These are phyloP conservation scores for Xestia ashworthii DNA, from an alignment of 2,888 invertebrate genomes.

Conservation along the genomic window DNA sequence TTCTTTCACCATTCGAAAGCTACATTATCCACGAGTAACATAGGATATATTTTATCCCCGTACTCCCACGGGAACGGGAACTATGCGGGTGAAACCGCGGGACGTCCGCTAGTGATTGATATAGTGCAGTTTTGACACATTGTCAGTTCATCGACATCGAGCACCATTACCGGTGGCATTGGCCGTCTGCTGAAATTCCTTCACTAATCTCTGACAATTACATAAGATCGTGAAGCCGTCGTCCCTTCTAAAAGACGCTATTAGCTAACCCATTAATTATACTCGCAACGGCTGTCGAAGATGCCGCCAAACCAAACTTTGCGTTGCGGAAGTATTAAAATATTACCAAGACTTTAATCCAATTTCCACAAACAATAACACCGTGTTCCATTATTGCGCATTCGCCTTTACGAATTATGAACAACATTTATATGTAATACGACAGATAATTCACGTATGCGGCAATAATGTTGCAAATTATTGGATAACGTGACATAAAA, in stretches of 20 bases:
- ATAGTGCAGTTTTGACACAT: slow-evolving; percentile 46
- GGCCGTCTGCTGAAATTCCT: slow-evolving; percentile 27
- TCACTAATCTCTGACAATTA: slow-evolving; percentile 44
- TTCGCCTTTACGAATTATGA: slow-evolving; percentile 57
- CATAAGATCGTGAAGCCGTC: slow-evolving; percentile 56
- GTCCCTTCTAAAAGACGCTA: slow-evolving; percentile 70
- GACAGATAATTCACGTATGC: slow-evolving; percentile 68
- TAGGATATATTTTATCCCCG: too few relatives aligned
- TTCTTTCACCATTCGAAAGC: too few relatives aligned
- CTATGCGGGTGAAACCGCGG: too few relatives aligned
- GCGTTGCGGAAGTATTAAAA: slow-evolving; percentile 72
- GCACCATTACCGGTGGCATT: slow-evolving; percentile 50
- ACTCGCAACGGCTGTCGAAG: slow-evolving; percentile 85
- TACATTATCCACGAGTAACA: too few relatives aligned
- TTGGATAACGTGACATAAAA: slow-evolving; percentile 73
- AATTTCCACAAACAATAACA: slow-evolving; percentile 64
- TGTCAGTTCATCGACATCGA: slow-evolving; percentile 49
- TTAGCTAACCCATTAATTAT: slow-evolving; percentile 84
- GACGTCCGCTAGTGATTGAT: too few relatives aligned
- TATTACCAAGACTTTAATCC: slow-evolving; percentile 68
- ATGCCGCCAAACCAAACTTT: slow-evolving; percentile 80
- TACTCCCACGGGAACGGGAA: too few relatives aligned
- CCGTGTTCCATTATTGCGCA: slow-evolving; percentile 44
- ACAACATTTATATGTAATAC: slow-evolving; percentile 44
- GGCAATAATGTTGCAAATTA: slow-evolving; percentile 73